Evolutionary conservation across 2,113 vertebrate species (phyloP).

Genomic region (Lepus americanus): DNA sequence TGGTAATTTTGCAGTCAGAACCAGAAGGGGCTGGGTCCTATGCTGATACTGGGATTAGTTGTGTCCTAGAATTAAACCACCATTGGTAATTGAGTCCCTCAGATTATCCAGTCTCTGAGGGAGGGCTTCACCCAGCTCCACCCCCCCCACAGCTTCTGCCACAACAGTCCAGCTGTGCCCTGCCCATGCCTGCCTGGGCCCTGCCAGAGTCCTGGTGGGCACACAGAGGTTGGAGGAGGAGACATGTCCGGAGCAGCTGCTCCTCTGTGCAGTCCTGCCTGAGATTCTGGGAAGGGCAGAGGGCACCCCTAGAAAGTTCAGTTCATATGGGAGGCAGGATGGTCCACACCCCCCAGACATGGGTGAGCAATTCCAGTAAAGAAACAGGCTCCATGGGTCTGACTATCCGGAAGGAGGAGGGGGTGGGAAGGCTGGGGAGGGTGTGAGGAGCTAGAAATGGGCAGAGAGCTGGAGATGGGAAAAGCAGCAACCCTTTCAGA

Average conservation of each 20-base stretch:
- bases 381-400: neutral
- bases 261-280: neutral
- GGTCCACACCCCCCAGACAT: neutral
- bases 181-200: neutral
- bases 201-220: neutral
- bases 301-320: neutral
- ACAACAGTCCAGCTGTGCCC: neutral
- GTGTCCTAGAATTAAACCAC: neutral
- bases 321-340: neutral
- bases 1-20: slow-evolving; percentile 15
- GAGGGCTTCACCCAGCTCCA: neutral
- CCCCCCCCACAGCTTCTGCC: neutral
- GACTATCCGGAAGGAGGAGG: neutral
- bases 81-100: neutral
- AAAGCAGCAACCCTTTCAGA: slow-evolving; percentile 6
- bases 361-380: neutral
- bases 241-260: neutral
- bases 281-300: neutral
- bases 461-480: neutral
- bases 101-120: slow-evolving; percentile 3
- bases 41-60: too few species aligned
- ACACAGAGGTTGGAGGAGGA: neutral
- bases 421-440: neutral
- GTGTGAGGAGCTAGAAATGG: neutral
- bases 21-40: neutral